These are phyloP conservation scores for Glyptemys insculpta DNA, from an alignment of 2,797 vertebrate species.

Conservation along the genomic window DNA sequence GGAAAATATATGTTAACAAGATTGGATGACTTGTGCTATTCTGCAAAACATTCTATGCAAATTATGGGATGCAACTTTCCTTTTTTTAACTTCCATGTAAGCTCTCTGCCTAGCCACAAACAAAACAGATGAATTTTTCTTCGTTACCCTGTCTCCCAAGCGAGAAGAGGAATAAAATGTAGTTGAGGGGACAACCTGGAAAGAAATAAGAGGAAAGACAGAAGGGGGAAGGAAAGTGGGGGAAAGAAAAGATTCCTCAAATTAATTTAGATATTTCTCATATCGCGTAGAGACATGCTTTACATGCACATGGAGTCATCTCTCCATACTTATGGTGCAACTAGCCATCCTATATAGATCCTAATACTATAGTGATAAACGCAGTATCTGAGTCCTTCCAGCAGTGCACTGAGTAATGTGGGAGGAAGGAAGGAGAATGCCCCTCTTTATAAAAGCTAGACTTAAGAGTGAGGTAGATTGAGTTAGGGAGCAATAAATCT, in stretches of 20 bases:
- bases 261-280: neutral
- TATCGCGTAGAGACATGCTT: neutral
- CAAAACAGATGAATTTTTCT: neutral
- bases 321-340: neutral
- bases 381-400: neutral
- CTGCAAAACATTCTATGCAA: neutral
- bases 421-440: neutral
- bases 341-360: neutral
- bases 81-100: neutral
- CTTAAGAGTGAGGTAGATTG: constrained; percentile 32
- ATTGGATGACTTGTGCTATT: neutral
- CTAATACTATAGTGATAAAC: neutral
- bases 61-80: neutral
- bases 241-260: neutral
- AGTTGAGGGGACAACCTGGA: neutral
- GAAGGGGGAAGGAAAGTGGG: neutral
- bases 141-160: neutral
- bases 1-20: neutral
- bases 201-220: neutral
- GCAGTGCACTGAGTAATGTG: neutral
- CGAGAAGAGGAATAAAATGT: neutral
- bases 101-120: neutral
- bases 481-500: constrained; percentile 33
- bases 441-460: constrained; percentile 44
- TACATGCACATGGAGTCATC: neutral